These are phyloP conservation scores for Luehdorfia chinensis DNA, from an alignment of 1,140 invertebrate species.

Conservation along the genomic window DNA sequence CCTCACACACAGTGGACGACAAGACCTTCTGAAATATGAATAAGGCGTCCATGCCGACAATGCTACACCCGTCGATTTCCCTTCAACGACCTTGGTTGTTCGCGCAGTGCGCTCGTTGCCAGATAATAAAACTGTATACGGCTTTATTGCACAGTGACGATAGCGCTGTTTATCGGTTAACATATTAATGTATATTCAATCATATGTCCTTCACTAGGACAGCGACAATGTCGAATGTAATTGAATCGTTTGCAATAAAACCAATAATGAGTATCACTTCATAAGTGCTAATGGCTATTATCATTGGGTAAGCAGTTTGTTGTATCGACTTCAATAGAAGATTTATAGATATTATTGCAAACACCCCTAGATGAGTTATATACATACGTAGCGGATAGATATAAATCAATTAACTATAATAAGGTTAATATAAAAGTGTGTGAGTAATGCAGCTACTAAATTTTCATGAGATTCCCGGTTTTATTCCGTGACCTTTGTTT, in stretches of 20 bases:
- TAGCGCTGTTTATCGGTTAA: constrained; percentile 36
- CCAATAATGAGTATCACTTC: too few relatives aligned
- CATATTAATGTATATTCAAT: constrained; percentile 21
- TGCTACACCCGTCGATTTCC: constrained; percentile 54
- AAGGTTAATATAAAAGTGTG: too few relatives aligned
- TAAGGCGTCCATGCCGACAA: too few relatives aligned
- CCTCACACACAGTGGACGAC: too few relatives aligned
- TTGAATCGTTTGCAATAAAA: constrained; percentile 26
- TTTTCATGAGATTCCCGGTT: constrained; percentile 55
- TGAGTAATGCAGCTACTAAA: constrained; percentile 47
- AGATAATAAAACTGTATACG: constrained; percentile 51
- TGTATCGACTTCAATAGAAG: too few relatives aligned
- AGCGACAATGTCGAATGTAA: constrained; percentile 20
- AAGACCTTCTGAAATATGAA: too few relatives aligned
- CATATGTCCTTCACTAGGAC: constrained; percentile 16
- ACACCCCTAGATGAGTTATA: too few relatives aligned
- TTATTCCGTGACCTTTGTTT: constrained; percentile 59
- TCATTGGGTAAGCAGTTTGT: too few relatives aligned
- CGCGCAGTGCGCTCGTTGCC: constrained; percentile 38
- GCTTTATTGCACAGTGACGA: constrained; percentile 38
- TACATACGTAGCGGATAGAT: too few relatives aligned
- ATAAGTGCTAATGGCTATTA: too few relatives aligned
- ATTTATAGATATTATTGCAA: too few relatives aligned
- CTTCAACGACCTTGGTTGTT: constrained; percentile 66
- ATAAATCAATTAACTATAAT: too few relatives aligned